Evolutionary conservation across 2,797 vertebrate species (phyloP).

Genomic region (Xenops minutus): DNA sequence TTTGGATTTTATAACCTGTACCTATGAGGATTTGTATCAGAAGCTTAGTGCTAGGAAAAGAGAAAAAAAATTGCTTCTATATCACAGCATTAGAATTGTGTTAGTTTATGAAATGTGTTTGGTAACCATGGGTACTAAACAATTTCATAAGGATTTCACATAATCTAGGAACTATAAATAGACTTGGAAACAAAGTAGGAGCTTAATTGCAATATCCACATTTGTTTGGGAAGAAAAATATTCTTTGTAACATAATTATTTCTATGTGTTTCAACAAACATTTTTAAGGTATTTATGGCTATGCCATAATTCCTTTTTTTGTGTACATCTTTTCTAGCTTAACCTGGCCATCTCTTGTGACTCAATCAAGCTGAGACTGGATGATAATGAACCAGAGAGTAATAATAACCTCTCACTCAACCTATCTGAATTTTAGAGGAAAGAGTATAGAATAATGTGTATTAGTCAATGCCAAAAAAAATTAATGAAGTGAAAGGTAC

Average conservation of each 20-base stretch:
- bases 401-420: neutral
- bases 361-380: neutral
- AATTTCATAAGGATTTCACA: constrained; percentile 38
- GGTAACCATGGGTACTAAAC: constrained; percentile 61
- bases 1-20: neutral
- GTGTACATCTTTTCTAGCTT: neutral
- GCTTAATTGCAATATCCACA: constrained; percentile 1
- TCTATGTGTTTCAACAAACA: neutral
- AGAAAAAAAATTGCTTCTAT: neutral
- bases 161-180: constrained; percentile 41
- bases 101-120: neutral
- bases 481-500: neutral
- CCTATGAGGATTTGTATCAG: neutral
- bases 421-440: neutral
- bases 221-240: neutral
- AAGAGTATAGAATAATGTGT: neutral
- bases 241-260: neutral
- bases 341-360: neutral
- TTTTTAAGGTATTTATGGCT: neutral
- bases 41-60: neutral
- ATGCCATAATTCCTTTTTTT: neutral
- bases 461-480: neutral
- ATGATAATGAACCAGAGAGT: neutral
- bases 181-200: neutral
- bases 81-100: neutral